phyloP scores from a whole-genome alignment of 2,797 vertebrate species.

The Meriones psammophilus region DNA sequence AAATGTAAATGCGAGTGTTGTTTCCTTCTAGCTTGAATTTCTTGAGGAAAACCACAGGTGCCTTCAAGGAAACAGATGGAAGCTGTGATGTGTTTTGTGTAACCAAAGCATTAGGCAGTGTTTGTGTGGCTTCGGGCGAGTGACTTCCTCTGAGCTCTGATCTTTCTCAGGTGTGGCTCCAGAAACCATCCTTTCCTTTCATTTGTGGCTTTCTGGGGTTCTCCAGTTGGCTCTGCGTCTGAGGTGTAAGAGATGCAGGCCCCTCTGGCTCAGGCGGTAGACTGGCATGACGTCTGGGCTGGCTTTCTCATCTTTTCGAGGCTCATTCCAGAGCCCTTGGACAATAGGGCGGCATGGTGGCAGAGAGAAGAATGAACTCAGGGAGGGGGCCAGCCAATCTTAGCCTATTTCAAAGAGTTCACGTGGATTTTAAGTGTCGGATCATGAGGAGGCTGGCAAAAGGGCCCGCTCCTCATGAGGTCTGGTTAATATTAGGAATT shows the following conservation, averaged over 20 bases:
- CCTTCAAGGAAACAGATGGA: conserved; percentile 80
- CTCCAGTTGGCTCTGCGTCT: too few species aligned
- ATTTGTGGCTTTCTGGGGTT: background rate
- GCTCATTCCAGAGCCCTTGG: conserved; percentile 58
- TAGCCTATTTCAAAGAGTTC: conserved; percentile 86
- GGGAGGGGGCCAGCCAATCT: conserved; percentile 82
- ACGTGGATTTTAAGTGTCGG: conserved; percentile 85
- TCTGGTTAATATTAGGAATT: conserved; percentile 91
- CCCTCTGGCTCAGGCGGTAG: fast-evolving
- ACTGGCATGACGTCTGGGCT: background rate
- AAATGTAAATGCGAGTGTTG: conserved; percentile 75
- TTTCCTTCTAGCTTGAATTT: conserved; percentile 79
- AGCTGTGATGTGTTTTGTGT: conserved; percentile 77
- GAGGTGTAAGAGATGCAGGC: background rate
- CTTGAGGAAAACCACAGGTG: conserved; percentile 77
- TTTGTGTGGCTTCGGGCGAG: background rate
- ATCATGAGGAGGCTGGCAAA: conserved; percentile 88
- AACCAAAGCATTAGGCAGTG: conserved; percentile 59
- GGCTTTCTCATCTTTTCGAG: conserved; percentile 37
- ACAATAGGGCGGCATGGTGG: conserved; percentile 1
- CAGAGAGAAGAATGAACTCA: conserved; percentile 74
- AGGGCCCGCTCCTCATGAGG: conserved; percentile 89
- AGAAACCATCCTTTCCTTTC: background rate
- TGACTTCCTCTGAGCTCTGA: background rate
- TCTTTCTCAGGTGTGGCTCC: background rate